phyloP scores from a whole-genome alignment of 2,888 invertebrate genomes.

The Cerastis rubricosa region DNA sequence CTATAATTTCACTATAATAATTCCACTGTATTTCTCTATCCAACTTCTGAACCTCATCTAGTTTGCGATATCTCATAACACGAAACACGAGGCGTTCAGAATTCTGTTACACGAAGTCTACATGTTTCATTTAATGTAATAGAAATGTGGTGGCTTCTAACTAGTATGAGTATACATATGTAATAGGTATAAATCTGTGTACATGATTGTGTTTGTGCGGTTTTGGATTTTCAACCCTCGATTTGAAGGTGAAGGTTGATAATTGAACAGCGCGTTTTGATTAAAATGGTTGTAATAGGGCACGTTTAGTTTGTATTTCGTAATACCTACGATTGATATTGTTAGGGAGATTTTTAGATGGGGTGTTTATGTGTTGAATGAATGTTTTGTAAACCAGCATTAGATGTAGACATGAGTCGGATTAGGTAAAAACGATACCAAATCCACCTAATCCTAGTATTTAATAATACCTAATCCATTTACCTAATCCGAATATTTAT shows the following conservation, averaged over 20 bases:
- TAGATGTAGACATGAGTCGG: background rate
- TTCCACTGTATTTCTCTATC: slow-evolving; percentile 12
- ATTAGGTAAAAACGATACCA: background rate
- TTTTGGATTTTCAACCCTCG: background rate
- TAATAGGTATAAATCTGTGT: slow-evolving; percentile 17
- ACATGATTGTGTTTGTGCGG: background rate
- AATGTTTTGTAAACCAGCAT: no score
- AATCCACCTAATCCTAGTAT: background rate
- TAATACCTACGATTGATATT: no score
- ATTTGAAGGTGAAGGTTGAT: background rate
- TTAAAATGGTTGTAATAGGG: no score
- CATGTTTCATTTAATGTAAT: slow-evolving; percentile 36
- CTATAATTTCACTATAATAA: background rate
- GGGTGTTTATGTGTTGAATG: no score
- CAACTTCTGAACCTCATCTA: background rate
- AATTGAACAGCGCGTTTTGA: background rate
- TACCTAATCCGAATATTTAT: no score
- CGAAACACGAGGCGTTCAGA: slow-evolving; percentile 19
- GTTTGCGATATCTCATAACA: slow-evolving; percentile 9
- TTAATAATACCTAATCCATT: no score
- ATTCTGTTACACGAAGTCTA: slow-evolving; percentile 14
- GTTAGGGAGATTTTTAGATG: no score
- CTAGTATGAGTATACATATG: background rate
- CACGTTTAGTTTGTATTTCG: no score
- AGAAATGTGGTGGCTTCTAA: slow-evolving; percentile 7